A percentile compares a stretch with the other conserved stretches of the same genome.
Conservation (phyloP, 1,140 invertebrate species). For the Diorhabda elongata region DNA sequence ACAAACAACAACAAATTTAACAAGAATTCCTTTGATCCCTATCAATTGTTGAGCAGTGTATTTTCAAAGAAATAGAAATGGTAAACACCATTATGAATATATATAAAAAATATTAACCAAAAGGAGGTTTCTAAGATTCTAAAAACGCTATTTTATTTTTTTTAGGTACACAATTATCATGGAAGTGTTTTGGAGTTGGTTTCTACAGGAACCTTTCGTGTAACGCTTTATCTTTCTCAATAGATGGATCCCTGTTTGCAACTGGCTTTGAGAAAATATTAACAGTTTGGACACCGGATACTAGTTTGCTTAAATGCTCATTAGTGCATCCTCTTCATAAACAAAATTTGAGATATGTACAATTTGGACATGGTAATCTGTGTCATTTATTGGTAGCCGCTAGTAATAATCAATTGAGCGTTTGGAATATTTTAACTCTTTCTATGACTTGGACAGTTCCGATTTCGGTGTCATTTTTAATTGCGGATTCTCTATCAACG, state of each 20-base stretch:
- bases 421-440: slow-evolving; percentile 71
- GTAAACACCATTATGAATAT: no score
- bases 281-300: slow-evolving; percentile 65
- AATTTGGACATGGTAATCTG: slow-evolving; percentile 62
- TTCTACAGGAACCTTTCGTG: slow-evolving; percentile 59
- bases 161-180: slow-evolving; percentile 53
- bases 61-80: no score
- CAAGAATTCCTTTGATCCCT: not conserved
- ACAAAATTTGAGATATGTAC: slow-evolving; percentile 46
- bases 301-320: slow-evolving; percentile 54
- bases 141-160: slow-evolving; percentile 32
- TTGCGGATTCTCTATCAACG: slow-evolving; percentile 58
- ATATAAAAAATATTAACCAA: no score
- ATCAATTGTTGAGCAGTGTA: not conserved
- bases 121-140: not conserved
- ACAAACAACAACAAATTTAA: not conserved
- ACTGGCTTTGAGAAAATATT: slow-evolving; percentile 66
- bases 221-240: slow-evolving; percentile 61
- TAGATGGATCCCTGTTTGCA: slow-evolving; percentile 72
- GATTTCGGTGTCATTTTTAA: slow-evolving; percentile 51
- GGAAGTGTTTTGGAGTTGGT: slow-evolving; percentile 64
- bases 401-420: slow-evolving; percentile 54
- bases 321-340: slow-evolving; percentile 40
- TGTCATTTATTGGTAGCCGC: slow-evolving; percentile 62
- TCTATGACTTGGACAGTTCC: slow-evolving; percentile 58